phyloP scores from a whole-genome alignment of 1,140 invertebrate genomes.

The Tenebrio molitor region DNA sequence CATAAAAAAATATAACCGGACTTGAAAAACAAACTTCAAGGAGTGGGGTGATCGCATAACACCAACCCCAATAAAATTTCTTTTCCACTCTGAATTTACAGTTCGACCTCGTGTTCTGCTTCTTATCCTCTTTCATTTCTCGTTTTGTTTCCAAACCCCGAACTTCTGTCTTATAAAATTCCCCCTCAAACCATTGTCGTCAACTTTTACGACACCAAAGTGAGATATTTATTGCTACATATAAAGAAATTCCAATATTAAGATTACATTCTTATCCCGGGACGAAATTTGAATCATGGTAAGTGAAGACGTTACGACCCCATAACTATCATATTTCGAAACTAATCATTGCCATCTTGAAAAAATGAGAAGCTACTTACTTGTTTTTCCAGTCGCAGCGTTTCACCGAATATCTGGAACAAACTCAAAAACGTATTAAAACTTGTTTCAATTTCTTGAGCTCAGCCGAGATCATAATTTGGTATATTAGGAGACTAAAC shows the following conservation, averaged over 20 bases:
- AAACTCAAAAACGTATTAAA: too few species aligned
- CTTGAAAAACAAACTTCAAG: constrained; percentile 48
- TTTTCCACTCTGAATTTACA: constrained; percentile 51
- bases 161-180: constrained; percentile 55
- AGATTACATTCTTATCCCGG: constrained; percentile 44
- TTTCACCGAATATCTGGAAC: too few species aligned
- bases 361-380: neutral
- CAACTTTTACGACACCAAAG: constrained; percentile 57
- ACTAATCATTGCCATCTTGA: constrained; percentile 10
- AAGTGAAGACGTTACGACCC: constrained; percentile 7
- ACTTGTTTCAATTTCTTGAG: neutral
- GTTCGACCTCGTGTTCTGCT: constrained; percentile 48
- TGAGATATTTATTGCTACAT: constrained; percentile 56
- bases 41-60: constrained; percentile 43
- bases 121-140: constrained; percentile 50
- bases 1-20: constrained; percentile 47
- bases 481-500: neutral
- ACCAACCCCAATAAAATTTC: constrained; percentile 47
- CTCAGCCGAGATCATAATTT: neutral
- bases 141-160: constrained; percentile 50
- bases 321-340: neutral
- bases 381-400: neutral
- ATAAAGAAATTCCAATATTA: constrained; percentile 55
- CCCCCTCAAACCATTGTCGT: constrained; percentile 54
- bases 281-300: neutral